Percentiles rank a stretch among this genome's conserved stretches.
These are phyloP conservation scores for Canis aureus DNA, from an alignment of 2,113 vertebrate genomes.

Conservation along the genomic window DNA sequence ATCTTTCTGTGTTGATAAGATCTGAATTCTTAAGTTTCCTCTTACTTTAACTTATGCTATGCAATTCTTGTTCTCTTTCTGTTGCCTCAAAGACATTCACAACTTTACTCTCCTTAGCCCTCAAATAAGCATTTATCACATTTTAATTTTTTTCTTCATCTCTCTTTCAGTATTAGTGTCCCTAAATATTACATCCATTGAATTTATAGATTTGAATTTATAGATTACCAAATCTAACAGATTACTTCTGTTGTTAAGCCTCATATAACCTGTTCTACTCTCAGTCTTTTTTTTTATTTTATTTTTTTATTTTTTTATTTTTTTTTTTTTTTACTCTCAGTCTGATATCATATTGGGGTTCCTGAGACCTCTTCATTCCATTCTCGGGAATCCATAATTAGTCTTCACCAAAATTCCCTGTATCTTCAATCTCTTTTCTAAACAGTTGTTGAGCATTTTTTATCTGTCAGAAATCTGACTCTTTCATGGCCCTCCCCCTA, in stretches of 20 bases:
- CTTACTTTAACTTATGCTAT: neutral
- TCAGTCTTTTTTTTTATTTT: too few relatives aligned
- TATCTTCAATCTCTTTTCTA: neutral
- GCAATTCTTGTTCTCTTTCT: neutral
- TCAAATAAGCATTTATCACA: neutral
- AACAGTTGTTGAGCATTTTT: neutral
- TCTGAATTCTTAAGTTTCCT: neutral
- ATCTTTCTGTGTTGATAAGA: neutral
- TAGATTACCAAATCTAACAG: neutral
- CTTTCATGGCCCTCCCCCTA: neutral
- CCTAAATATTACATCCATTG: neutral
- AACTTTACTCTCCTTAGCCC: rapidly evolving
- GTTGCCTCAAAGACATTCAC: neutral
- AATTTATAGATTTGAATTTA: neutral
- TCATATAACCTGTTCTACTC: neutral
- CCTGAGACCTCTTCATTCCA: neutral
- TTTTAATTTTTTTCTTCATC: neutral
- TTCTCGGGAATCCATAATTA: neutral
- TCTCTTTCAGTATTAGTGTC: neutral
- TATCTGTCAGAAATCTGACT: neutral
- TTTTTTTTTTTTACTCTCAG: too few relatives aligned
- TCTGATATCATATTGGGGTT: rapidly evolving
- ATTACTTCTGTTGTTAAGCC: neutral
- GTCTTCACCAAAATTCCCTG: neutral
- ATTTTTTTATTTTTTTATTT: too few relatives aligned